Percentiles rank a stretch among this genome's conserved stretches.
phyloP scores from a whole-genome alignment of 2,113 vertebrate genomes.

The Hylia prasina region DNA sequence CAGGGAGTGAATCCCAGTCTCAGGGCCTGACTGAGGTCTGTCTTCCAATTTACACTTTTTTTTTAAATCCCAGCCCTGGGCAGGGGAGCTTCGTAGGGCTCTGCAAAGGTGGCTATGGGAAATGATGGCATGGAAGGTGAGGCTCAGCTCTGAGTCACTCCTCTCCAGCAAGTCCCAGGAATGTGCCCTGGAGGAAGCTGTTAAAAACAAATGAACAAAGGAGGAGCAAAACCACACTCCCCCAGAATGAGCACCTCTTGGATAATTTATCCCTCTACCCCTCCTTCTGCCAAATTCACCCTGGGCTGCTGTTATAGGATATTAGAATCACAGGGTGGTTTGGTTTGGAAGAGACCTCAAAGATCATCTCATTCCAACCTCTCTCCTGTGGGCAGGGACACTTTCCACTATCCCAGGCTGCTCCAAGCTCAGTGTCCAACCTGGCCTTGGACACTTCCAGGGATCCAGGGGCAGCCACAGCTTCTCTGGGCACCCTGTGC shows the following conservation, averaged over 20 bases:
- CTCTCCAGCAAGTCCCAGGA: background rate
- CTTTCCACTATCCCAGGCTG: background rate
- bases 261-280: background rate
- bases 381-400: background rate
- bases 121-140: background rate
- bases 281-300: background rate
- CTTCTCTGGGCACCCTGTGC: background rate
- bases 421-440: fast-evolving
- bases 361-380: background rate
- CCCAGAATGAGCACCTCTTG: background rate
- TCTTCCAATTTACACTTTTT: background rate
- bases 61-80: background rate
- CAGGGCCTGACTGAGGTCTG: background rate
- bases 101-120: background rate
- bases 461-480: background rate
- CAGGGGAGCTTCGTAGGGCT: fast-evolving
- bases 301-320: background rate
- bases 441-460: background rate
- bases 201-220: background rate
- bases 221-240: background rate
- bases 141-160: background rate
- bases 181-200: background rate
- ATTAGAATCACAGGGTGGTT: background rate
- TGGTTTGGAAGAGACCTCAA: background rate
- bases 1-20: background rate